phyloP scores from a whole-genome alignment of 2,113 vertebrate species.

The Nibea coibor region DNA sequence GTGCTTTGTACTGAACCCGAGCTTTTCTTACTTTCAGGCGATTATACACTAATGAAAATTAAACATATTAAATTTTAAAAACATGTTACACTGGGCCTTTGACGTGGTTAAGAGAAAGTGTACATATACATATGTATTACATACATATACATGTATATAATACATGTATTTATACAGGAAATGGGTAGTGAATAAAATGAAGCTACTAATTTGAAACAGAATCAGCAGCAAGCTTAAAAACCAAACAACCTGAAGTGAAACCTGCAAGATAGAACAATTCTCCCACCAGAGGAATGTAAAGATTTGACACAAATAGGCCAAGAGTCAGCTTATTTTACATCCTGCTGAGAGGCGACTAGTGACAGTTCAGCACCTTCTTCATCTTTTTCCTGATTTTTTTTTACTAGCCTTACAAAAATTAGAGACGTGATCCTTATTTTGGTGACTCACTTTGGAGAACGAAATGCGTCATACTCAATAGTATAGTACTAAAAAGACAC shows the following conservation, averaged over 20 bases:
- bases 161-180: neutral
- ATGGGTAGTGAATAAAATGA: neutral
- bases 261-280: neutral
- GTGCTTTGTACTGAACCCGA: no score
- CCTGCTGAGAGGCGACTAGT: neutral
- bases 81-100: no score
- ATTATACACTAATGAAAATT: no score
- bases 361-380: neutral
- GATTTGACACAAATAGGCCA: neutral
- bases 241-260: neutral
- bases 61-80: no score
- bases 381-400: no score
- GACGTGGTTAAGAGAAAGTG: neutral
- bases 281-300: neutral
- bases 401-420: no score
- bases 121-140: no score
- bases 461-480: neutral
- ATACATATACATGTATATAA: neutral
- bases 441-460: neutral
- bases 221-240: neutral
- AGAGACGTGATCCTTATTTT: neutral
- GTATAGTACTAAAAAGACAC: neutral
- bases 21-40: no score
- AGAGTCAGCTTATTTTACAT: neutral
- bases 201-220: neutral